phyloP scores from a whole-genome alignment of 2,888 invertebrate species.

The Apotomis capreana region DNA sequence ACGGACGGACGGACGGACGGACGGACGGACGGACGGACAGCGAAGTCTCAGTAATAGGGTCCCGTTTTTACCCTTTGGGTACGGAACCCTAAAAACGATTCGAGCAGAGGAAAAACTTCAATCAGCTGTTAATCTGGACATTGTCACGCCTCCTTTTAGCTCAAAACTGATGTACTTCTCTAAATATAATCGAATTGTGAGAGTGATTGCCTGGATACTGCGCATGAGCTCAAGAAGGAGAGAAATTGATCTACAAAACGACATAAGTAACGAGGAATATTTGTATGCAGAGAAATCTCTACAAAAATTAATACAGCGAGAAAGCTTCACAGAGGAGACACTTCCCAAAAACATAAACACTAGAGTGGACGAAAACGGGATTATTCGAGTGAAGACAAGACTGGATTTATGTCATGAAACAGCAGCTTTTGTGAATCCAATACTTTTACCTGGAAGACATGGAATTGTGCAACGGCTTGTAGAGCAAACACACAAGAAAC shows the following conservation, averaged over 20 bases:
- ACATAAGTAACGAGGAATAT: too few species aligned
- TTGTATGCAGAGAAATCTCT: too few species aligned
- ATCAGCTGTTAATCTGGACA: not conserved
- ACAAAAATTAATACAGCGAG: too few species aligned
- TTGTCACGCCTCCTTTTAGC: not conserved
- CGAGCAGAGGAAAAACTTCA: too few species aligned
- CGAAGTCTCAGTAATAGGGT: too few species aligned
- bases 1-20: too few species aligned
- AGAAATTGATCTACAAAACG: not conserved
- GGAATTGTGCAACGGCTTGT: slow-evolving; percentile 2
- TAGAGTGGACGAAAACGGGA: not conserved
- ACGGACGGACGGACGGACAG: too few species aligned
- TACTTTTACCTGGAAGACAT: not conserved
- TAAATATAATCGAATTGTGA: slow-evolving; percentile 25
- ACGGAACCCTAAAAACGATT: too few species aligned
- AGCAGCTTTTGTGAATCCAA: not conserved
- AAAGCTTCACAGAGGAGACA: too few species aligned
- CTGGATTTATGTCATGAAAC: not conserved
- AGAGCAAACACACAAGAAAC: not conserved
- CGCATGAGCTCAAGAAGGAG: not conserved
- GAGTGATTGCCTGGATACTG: slow-evolving; percentile 27
- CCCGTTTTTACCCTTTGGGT: too few species aligned
- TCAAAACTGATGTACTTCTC: slow-evolving; percentile 18
- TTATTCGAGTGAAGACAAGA: not conserved
- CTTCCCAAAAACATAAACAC: not conserved